Conservation (phyloP, 2,888 invertebrate genomes). For the Coenonympha glycerion region DNA sequence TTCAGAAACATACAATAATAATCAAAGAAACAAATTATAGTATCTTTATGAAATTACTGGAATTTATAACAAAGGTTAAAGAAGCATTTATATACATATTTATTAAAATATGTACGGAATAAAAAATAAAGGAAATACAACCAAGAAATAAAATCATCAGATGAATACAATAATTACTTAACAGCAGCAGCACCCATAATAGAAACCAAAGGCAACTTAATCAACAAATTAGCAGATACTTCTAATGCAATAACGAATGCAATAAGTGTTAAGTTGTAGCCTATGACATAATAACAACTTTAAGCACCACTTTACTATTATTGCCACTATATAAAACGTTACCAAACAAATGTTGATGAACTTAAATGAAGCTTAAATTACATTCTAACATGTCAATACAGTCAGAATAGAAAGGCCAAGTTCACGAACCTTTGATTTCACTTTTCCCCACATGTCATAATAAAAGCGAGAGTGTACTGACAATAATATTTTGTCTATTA, state of each 20-base stretch:
- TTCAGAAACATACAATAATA: background rate
- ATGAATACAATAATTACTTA: no score
- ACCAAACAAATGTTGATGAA: background rate
- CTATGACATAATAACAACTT: constrained; percentile 2
- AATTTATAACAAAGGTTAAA: no score
- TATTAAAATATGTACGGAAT: no score
- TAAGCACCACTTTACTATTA: background rate
- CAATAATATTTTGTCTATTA: constrained; percentile 34
- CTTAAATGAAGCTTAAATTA: constrained; percentile 12
- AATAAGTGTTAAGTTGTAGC: no score
- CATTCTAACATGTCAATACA: constrained; percentile 17
- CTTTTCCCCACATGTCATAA: constrained; percentile 34
- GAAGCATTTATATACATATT: no score
- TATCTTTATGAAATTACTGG: no score
- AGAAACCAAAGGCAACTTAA: background rate
- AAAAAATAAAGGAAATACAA: no score
- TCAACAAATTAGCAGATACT: background rate
- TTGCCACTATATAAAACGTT: background rate
- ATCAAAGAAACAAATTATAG: no score
- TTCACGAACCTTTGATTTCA: constrained; percentile 31
- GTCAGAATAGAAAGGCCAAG: constrained; percentile 27
- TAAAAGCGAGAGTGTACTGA: constrained; percentile 35
- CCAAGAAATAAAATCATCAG: no score
- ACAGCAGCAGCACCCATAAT: no score
- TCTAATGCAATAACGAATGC: background rate